Evolutionary conservation across 2,888 invertebrate genomes (phyloP).

Genomic region (Lapara coniferarum): DNA sequence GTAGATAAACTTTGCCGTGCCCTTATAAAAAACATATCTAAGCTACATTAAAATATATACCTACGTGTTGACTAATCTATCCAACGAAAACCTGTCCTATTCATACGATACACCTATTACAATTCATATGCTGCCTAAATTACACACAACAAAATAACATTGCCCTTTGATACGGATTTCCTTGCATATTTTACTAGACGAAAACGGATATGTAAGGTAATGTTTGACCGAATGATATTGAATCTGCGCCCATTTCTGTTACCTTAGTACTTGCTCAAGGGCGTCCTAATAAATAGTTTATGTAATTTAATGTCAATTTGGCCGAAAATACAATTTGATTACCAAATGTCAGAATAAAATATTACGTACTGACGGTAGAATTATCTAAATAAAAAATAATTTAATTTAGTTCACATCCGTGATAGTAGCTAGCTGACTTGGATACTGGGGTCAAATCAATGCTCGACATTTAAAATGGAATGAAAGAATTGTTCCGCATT

Average conservation of each 20-base stretch:
- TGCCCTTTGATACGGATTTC: background rate
- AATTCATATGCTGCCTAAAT: background rate
- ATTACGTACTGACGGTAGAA: background rate
- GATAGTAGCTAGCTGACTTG: too few relatives aligned
- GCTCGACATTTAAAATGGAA: background rate
- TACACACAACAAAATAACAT: background rate
- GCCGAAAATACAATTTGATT: background rate
- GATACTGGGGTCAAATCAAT: too few relatives aligned
- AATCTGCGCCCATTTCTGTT: constrained; percentile 11
- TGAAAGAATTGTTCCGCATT: too few relatives aligned
- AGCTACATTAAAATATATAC: too few relatives aligned
- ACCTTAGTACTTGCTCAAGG: constrained; percentile 4
- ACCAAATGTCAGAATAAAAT: background rate
- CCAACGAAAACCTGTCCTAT: too few relatives aligned
- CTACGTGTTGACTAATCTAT: too few relatives aligned
- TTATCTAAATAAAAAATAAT: background rate
- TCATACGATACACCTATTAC: too few relatives aligned
- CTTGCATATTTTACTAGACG: background rate
- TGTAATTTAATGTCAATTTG: background rate
- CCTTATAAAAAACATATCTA: too few relatives aligned
- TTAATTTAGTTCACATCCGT: background rate
- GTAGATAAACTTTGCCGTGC: too few relatives aligned
- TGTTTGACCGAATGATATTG: background rate
- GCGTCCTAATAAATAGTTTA: background rate
- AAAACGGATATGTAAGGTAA: constrained; percentile 2